Conservation (phyloP, 2,888 invertebrate species). For the Scaptomyza caliginosa region DNA sequence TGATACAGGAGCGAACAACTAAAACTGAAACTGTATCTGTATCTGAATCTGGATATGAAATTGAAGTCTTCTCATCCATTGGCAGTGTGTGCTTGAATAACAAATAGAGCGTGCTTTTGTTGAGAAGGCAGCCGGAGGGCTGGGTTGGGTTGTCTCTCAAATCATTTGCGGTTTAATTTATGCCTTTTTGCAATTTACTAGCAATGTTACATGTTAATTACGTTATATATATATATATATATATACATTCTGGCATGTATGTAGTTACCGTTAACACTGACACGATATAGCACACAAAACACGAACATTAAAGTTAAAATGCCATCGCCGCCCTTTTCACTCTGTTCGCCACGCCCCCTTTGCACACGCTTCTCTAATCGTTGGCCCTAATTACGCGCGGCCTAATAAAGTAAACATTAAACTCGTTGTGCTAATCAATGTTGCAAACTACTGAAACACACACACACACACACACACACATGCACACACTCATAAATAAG, state of each 20-base stretch:
- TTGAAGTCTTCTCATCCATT: conserved; percentile 46
- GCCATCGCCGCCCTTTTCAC: neutral
- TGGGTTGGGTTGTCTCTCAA: conserved; percentile 38
- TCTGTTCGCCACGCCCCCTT: conserved; percentile 1
- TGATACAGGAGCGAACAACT: neutral
- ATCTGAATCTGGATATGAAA: neutral
- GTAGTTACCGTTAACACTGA: conserved; percentile 51
- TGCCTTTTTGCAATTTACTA: conserved; percentile 58
- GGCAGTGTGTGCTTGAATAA: conserved; percentile 68
- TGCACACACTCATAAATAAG: conserved; percentile 17
- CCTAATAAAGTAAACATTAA: conserved; percentile 76
- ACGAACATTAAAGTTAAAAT: conserved; percentile 17
- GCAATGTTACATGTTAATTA: conserved; percentile 67
- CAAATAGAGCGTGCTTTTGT: conserved; percentile 59
- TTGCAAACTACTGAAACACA: conserved; percentile 50
- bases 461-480: neutral
- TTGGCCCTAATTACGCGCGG: conserved; percentile 68
- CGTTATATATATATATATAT: conserved; percentile 44
- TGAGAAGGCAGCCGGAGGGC: neutral
- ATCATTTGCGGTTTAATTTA: conserved; percentile 68
- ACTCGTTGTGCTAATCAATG: conserved; percentile 71
- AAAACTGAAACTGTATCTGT: neutral
- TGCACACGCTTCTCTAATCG: conserved; percentile 50
- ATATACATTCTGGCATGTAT: neutral
- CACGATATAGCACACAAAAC: conserved; percentile 14